Percentiles rank a stretch among this genome's conserved stretches.
Conservation (phyloP, 2,888 invertebrate species). For the Tetrapedia diversipes region DNA sequence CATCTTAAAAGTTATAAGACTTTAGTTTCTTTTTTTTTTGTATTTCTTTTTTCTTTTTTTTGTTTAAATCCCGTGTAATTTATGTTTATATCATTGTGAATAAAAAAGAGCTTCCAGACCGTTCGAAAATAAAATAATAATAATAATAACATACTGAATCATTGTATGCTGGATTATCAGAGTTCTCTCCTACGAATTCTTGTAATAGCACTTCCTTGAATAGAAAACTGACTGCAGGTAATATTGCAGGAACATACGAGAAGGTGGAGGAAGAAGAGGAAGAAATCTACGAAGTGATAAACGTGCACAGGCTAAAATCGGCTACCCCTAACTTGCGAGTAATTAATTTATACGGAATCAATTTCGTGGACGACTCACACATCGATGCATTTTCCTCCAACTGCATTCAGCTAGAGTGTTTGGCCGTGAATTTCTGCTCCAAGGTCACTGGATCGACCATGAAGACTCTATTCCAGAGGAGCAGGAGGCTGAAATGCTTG, state of each 20-base stretch:
- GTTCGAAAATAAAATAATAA: too few relatives aligned
- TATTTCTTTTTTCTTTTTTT: too few relatives aligned
- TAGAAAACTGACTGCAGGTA: background rate
- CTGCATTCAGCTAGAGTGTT: constrained; percentile 97
- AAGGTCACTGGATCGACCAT: constrained; percentile 98
- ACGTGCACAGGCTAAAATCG: constrained; percentile 98
- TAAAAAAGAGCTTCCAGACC: too few relatives aligned
- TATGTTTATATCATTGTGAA: too few relatives aligned
- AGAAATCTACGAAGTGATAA: constrained; percentile 99
- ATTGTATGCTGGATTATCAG: too few relatives aligned
- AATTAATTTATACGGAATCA: constrained; percentile 99
- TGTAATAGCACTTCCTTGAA: background rate
- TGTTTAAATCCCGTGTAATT: too few relatives aligned
- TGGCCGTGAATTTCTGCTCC: constrained; percentile 98
- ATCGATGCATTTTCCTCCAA: constrained; percentile 99
- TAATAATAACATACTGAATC: too few relatives aligned
- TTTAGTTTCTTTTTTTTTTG: too few relatives aligned
- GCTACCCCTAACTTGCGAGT: constrained; percentile 98
- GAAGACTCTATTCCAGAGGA: constrained; percentile 96
- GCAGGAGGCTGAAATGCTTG: constrained; percentile 94
- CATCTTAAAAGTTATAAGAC: too few relatives aligned
- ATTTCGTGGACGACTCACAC: constrained; percentile 99
- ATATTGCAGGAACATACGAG: constrained; percentile 92
- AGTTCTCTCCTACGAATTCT: too few relatives aligned
- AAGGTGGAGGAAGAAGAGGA: constrained; percentile 99